Evolutionary conservation across 2,888 invertebrate species (phyloP), one percentile per base, ranked within the genome.

Genomic region (Lasioglossum figueresi): DNA sequence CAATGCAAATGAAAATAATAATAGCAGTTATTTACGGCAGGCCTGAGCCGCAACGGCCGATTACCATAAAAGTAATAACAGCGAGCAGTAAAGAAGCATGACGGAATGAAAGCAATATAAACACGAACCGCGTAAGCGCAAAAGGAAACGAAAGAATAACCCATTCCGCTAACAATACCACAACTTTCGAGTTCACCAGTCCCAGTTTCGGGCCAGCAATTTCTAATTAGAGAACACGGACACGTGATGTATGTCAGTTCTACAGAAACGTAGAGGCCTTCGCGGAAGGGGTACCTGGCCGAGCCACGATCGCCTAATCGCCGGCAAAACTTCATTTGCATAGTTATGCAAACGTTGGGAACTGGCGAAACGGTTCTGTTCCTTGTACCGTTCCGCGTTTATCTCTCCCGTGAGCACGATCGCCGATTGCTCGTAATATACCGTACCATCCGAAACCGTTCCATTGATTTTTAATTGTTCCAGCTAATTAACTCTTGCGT

Each of bases 311-410:
- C 84, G 82, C 83, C 89, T 90, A 91, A 92, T 92, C 91, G 88
- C 88, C 75, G 83, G 76, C 86, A 82, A 77, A 84, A 52, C 52
- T 85, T 68, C 88, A 88, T 92, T 91, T 92, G 88, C 91, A 91
- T 91, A 87, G 90, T 92, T 92, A 92, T 92, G 92, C 87, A 91
- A 92, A 92, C 91, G 70, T 72, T 63, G 48, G 73, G 76, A 66
- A 45, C 76, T 37, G 16, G 66, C 63, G 63, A 63, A 63, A 63
- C 63, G 63, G 31, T 63, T 63, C 63, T 16, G 31, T 31, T 31
- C 16, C 59, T 63, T 5, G 27, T 14, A 4, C 16, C 27, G 59
- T 27, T 63, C 31, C 63, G 16, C 31, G 5, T 31, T 63, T 16
- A 6, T 63, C 31, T 31, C 27, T 31, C 16, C n/a, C 0, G 52